Evolutionary conservation across 2,113 vertebrate species (phyloP).

Genomic region (Menidia beryllina): DNA sequence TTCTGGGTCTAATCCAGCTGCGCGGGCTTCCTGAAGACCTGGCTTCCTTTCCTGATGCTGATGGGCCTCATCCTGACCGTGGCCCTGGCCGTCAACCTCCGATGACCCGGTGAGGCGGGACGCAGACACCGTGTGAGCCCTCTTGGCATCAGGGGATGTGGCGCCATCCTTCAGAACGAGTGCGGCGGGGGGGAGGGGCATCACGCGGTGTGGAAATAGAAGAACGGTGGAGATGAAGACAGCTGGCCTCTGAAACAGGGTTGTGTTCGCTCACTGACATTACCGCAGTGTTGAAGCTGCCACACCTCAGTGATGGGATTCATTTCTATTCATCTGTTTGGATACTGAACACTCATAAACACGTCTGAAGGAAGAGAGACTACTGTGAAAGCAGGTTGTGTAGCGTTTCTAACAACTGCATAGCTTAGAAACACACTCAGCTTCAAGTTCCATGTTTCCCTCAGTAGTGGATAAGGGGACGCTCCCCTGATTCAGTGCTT

Average conservation of each 20-base stretch:
- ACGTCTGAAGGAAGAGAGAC: too few species aligned
- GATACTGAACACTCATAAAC: too few species aligned
- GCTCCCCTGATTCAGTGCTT: constrained; percentile 51
- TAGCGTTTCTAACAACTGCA: too few species aligned
- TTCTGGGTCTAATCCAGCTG: constrained; percentile 76
- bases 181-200: not conserved
- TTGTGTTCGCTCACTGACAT: constrained; percentile 3
- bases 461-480: not conserved
- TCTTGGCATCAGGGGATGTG: constrained; percentile 23
- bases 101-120: constrained; percentile 79
- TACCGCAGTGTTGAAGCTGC: constrained; percentile 21
- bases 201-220: not conserved
- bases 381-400: too few species aligned
- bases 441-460: constrained; percentile 17
- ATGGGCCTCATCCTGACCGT: constrained; percentile 85
- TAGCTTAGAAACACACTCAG: constrained; percentile 34
- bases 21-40: constrained; percentile 94
- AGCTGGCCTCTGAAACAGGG: constrained; percentile 15
- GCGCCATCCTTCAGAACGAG: constrained; percentile 36
- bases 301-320: constrained; percentile 1
- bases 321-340: constrained; percentile 23
- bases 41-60: constrained; percentile 93
- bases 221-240: constrained; percentile 17
- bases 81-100: constrained; percentile 87
- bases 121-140: constrained; percentile 11